These are phyloP conservation scores for Xerus inauris DNA, from an alignment of 2,113 vertebrate genomes.

Conservation along the genomic window DNA sequence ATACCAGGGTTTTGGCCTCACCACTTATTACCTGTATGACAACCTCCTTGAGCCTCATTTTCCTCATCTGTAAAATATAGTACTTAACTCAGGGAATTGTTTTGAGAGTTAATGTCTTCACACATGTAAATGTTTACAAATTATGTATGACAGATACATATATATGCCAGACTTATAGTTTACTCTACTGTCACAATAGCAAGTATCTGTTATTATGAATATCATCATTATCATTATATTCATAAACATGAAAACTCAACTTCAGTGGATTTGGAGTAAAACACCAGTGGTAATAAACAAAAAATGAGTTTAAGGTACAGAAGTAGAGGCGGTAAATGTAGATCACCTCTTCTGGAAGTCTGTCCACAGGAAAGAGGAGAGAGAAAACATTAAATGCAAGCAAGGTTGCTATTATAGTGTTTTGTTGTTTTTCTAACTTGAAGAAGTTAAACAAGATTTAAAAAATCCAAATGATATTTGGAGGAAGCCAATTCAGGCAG, in stretches of 20 bases:
- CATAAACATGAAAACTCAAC: background rate
- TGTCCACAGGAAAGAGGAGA: background rate
- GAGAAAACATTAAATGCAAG: background rate
- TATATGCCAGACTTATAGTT: background rate
- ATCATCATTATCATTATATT: background rate
- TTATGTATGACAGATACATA: background rate
- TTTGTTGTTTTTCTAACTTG: background rate
- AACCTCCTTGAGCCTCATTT: no score
- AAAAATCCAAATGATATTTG: background rate
- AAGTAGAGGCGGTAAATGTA: background rate
- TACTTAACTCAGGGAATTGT: background rate
- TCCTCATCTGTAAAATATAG: background rate
- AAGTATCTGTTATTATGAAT: background rate
- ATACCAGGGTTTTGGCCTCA: background rate
- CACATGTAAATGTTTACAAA: background rate
- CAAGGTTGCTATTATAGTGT: background rate
- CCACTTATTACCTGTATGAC: background rate
- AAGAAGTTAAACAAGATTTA: background rate
- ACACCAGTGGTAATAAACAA: background rate
- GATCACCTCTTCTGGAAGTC: background rate
- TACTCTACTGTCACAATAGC: no score
- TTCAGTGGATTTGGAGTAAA: background rate
- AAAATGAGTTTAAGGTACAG: background rate
- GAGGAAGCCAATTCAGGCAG: background rate
- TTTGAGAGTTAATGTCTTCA: background rate